Conservation (phyloP, 2,797 vertebrate species). For the Urosaurus nigricauda region DNA sequence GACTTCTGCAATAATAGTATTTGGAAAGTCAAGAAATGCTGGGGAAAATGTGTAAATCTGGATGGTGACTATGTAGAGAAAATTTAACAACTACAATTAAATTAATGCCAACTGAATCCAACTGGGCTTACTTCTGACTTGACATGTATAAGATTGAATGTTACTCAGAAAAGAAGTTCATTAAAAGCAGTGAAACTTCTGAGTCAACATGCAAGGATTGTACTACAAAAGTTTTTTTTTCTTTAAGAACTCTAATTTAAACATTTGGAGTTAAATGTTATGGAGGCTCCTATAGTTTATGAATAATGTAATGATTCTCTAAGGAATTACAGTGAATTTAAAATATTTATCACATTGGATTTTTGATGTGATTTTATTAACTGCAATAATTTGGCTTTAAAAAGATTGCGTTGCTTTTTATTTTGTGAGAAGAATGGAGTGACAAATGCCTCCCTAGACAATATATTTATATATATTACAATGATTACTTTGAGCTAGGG, state of each 20-base stretch:
- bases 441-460: conserved; percentile 36
- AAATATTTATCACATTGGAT: conserved; percentile 63
- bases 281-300: conserved; percentile 45
- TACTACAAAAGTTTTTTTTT: too few species aligned
- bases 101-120: too few species aligned
- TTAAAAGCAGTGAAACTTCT: too few species aligned
- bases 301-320: conserved; percentile 73
- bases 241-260: conserved; percentile 56
- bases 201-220: too few species aligned
- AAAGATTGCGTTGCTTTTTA: conserved; percentile 42
- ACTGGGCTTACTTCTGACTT: too few species aligned
- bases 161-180: too few species aligned
- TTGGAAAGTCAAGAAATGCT: too few species aligned
- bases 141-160: too few species aligned
- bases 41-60: too few species aligned
- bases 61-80: too few species aligned
- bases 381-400: conserved; percentile 60
- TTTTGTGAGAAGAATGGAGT: conserved; percentile 52
- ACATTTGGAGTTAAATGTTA: conserved; percentile 9
- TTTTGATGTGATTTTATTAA: conserved; percentile 71
- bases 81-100: too few species aligned
- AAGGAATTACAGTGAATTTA: conserved; percentile 59
- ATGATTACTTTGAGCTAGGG: conserved; percentile 3
- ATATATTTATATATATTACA: conserved; percentile 14
- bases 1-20: too few species aligned